Conservation (phyloP, 2,888 invertebrate genomes). For the Trachelus tabidus region DNA sequence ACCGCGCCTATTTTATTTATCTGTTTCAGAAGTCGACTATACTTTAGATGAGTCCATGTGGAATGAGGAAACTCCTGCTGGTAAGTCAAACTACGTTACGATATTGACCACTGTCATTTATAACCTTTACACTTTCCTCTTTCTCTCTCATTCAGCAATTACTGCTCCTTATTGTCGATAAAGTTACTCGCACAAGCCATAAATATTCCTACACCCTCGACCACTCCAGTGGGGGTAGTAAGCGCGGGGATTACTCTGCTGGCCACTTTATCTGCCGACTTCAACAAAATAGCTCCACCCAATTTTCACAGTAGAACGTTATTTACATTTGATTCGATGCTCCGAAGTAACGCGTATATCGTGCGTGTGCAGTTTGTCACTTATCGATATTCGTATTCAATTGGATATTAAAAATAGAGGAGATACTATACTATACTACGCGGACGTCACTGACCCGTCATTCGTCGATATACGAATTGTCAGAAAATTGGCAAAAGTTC, state of each 20-base stretch:
- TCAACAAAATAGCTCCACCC: not conserved
- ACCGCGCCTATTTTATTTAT: conserved; percentile 39
- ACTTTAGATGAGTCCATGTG: conserved; percentile 93
- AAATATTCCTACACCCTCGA: not conserved
- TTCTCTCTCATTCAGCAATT: not conserved
- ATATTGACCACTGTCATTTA: not conserved
- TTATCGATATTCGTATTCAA: not conserved
- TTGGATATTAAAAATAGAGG: not conserved
- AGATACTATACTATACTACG: not conserved
- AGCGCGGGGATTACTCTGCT: not conserved
- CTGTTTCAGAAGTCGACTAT: conserved; percentile 90
- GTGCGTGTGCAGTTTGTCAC: not conserved
- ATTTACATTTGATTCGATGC: not conserved
- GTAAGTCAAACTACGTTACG: conserved; percentile 71
- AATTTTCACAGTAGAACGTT: not conserved
- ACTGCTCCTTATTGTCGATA: not conserved
- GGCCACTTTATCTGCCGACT: not conserved
- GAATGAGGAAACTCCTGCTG: conserved; percentile 92
- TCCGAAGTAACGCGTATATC: not conserved
- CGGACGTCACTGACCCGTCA: not conserved
- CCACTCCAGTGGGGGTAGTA: not conserved
- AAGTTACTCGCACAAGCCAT: not conserved
- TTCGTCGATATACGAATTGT: not conserved
- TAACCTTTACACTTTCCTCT: not conserved
- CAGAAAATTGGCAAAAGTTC: not conserved